These are phyloP conservation scores for Amiota minor DNA, from an alignment of 2,888 invertebrate species.

Conservation along the genomic window DNA sequence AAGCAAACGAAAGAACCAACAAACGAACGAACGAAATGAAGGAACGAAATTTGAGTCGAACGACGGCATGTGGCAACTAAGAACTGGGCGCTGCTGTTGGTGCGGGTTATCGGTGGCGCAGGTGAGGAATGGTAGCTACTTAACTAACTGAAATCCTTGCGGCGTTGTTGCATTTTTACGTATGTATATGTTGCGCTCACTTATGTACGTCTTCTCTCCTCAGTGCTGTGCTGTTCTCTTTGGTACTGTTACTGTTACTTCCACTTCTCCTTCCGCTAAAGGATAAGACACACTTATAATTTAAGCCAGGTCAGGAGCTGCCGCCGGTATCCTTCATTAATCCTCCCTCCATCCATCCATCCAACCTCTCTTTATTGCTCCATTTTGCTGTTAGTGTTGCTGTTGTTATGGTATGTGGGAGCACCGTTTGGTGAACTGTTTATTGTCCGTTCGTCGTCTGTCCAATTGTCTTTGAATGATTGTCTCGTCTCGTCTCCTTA, in stretches of 20 bases:
- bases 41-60: conserved; percentile 58
- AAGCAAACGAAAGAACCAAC: conserved; percentile 45
- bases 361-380: conserved; percentile 16
- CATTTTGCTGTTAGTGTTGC: conserved; percentile 17
- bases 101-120: conserved; percentile 36
- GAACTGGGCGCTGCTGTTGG: no score
- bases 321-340: not conserved
- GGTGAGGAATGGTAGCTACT: conserved; percentile 42
- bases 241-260: conserved; percentile 29
- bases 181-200: not conserved
- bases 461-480: conserved; percentile 5
- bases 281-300: conserved; percentile 40
- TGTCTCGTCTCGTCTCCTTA: conserved; percentile 10
- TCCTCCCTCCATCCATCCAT: not conserved
- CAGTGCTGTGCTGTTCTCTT: conserved; percentile 34
- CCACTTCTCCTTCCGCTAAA: conserved; percentile 28
- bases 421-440: not conserved
- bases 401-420: conserved; percentile 27
- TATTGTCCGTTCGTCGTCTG: not conserved
- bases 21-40: conserved; percentile 27
- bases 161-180: conserved; percentile 51
- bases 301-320: conserved; percentile 22
- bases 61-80: conserved; percentile 62
- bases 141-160: conserved; percentile 47
- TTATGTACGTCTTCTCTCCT: conserved; percentile 41